Base-by-base conservation (phyloP, 2,797 vertebrate genomes). In the Peromyscus melanophrys region DNA sequence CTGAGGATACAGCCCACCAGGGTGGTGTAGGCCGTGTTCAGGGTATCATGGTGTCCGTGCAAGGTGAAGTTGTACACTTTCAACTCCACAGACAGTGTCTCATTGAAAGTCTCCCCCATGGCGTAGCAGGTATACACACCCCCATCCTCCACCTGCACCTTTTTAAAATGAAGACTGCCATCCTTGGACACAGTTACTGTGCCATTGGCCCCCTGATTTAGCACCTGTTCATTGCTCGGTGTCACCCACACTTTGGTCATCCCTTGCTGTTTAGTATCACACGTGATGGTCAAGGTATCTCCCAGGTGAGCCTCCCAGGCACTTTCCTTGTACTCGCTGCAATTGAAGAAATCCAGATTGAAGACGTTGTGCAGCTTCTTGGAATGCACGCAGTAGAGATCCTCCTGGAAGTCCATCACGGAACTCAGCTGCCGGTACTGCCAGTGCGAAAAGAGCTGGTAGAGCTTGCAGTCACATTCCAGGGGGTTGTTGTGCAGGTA, bases 11-110 rank as follows among this genome's bases (percentile, higher is more conserved):
- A 99, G 92, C 99, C 99, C 98, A 99, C 99, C 49, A 99, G 98
- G 0, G 99, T 99, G 97, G 99, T 99, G 97, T 99, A 99, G 1
- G 99, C 99, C 0, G 99, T 99, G 99, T 99, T 99, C 91, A 99
- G 98, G 61, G 99, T 99, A 71, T 99, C 99, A 0, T 99, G 99
- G 2, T 98, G 92, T 21, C 99, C 99, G 0, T 99, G 98, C 98
- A 99, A 97, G 97, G 99, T 99, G 98, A 99, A 99, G 98, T 99
- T 99, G 97, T 99, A 98, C 93, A 99, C 99, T 97, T 99, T 99
- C 92, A 99, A 98, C 96, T 99, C 99, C 97, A 99, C 99, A 3
- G 99, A 99, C 61, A 99, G 98, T 0, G 99, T 99, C 98, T 99
- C 99, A 7, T 99, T 99, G 96, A 99, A 98, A 88, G 97, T 96